Conservation (phyloP, 2,888 invertebrate species). For the Apamea monoglypha region DNA sequence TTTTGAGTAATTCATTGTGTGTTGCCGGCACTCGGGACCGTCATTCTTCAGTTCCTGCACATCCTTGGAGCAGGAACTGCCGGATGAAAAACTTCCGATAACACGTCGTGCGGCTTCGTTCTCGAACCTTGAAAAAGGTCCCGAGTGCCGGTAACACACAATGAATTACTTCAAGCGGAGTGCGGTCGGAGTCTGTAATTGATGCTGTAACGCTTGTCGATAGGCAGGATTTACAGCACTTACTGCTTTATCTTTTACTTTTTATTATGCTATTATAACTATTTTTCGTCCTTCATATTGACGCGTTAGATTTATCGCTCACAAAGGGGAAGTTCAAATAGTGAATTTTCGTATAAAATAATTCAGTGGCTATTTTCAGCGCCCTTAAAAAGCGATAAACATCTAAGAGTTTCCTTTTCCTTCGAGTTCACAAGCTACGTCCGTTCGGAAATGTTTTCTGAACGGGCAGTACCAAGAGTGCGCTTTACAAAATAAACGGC, state of each 20-base stretch:
- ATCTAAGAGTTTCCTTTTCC: conserved; percentile 52
- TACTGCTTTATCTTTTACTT: neutral
- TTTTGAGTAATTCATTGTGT: neutral
- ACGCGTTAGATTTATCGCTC: conserved; percentile 20
- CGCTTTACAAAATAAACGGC: conserved; percentile 46
- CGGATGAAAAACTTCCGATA: conserved; percentile 17
- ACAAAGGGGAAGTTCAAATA: conserved; percentile 27
- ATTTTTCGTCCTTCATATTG: conserved; percentile 38
- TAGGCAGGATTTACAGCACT: conserved; percentile 8
- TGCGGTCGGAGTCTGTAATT: conserved; percentile 8
- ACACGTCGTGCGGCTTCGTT: neutral
- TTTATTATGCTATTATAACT: conserved; percentile 8
- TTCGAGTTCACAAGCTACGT: conserved; percentile 37
- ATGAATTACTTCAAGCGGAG: neutral
- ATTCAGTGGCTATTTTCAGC: conserved; percentile 24
- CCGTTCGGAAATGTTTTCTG: conserved; percentile 54
- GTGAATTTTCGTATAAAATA: conserved; percentile 54
- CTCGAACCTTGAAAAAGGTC: no score
- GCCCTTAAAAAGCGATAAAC: conserved; percentile 55
- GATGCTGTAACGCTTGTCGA: conserved; percentile 24
- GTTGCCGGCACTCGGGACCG: neutral
- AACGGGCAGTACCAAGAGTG: conserved; percentile 27
- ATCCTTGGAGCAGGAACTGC: conserved; percentile 11
- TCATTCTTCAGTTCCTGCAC: no score
- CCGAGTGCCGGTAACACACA: no score